Percentiles rank a stretch among this genome's conserved stretches.
Conservation (phyloP, 2,888 invertebrate genomes). For the Belgica antarctica region DNA sequence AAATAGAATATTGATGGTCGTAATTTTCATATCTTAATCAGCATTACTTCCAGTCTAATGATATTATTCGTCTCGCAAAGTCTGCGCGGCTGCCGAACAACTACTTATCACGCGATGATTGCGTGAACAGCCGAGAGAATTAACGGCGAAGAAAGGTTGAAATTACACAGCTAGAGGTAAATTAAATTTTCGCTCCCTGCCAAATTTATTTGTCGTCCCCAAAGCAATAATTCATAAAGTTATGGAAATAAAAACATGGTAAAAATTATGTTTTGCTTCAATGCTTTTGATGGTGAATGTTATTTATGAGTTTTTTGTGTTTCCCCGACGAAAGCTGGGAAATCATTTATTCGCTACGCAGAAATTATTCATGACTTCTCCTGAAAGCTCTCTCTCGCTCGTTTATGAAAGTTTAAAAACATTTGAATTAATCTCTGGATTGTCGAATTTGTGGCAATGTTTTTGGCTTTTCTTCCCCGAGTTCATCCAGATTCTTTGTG, state of each 20-base stretch:
- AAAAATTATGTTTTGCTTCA: constrained; percentile 36
- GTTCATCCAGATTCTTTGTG: too few species aligned
- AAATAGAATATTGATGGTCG: too few species aligned
- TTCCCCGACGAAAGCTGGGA: background rate
- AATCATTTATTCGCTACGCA: background rate
- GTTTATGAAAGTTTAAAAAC: too few species aligned
- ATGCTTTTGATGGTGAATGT: constrained; percentile 34
- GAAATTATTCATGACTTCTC: constrained; percentile 23
- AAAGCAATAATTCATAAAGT: constrained; percentile 41
- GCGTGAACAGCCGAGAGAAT: constrained; percentile 12
- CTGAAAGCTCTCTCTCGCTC: too few species aligned
- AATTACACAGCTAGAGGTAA: constrained; percentile 7
- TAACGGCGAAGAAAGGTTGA: constrained; percentile 21
- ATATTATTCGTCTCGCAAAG: background rate
- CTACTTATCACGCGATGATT: constrained; percentile 7
- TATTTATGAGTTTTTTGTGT: constrained; percentile 20
- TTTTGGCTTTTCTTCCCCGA: too few species aligned
- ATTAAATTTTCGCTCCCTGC: background rate
- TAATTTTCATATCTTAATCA: constrained; percentile 11
- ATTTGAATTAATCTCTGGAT: too few species aligned
- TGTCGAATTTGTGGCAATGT: too few species aligned
- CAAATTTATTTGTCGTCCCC: constrained; percentile 26
- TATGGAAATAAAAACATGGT: constrained; percentile 27
- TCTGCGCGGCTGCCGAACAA: background rate
- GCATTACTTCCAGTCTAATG: background rate